Base-by-base conservation (phyloP, 2,797 vertebrate genomes). In the Ctenochaetus hawaiiensis region DNA sequence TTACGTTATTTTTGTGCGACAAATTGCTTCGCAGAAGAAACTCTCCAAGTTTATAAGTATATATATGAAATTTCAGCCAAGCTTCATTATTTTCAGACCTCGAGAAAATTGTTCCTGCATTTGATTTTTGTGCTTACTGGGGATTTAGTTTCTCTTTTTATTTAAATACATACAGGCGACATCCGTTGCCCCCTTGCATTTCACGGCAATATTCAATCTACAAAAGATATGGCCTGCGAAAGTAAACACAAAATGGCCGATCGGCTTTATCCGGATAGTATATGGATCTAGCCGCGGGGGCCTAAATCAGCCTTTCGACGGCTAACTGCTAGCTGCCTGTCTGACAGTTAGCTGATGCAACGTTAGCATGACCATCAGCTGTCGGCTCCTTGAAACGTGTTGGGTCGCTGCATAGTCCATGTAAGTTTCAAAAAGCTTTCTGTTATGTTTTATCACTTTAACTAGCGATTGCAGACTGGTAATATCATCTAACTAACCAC, bases 1-100 rank as follows among this genome's bases (percentile, higher is more conserved):
- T 39, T 45, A 92, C 92, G 93, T 80, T 1, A 16, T 51, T 34
- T 66, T 59, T 37, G 39, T 49, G 93, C 91, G 94, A 87, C 93
- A 30, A 2, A 39, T 1, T 0, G 8, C 4, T 0, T 17, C 6
- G 12, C 17, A 4, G 0, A 37, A 16, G 1, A n/a, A 8, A 2
- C 0, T 11, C 48, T 30, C 2, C 6, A 23, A 14, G 2, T 61
- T 26, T 3, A 37, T 39, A 18, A 48, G 0, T 0, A 9, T 1
- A 0, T 1, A 6, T 16, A 4, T 8, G 2, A 5, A 20, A 8
- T 3, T 13, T 30, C 41, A 67, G 23, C 18, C 0, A 23, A 63
- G 20, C 10, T 0, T 8, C 0, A 13, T 0, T 0, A 10, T 7
- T 26, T 26, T 0, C 12, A 7, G 7, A 0, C 3, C 1, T 45